Conservation (phyloP, 2,888 invertebrate species). For the Actias luna region DNA sequence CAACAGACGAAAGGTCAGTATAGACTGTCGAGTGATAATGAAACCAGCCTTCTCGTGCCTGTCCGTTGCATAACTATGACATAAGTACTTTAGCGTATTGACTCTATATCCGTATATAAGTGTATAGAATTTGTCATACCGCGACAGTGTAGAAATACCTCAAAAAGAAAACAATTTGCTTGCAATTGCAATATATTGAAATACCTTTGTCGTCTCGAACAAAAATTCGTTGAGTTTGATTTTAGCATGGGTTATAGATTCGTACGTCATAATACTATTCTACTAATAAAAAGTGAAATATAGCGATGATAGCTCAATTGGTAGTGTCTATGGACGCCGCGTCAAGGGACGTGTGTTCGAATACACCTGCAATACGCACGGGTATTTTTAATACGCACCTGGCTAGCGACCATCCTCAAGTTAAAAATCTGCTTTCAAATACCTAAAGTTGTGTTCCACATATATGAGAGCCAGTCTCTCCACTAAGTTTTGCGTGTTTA, state of each 20-base stretch:
- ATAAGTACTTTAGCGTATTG: conserved; percentile 9
- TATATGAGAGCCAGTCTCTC: too few relatives aligned
- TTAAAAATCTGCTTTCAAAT: too few relatives aligned
- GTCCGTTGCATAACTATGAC: conserved; percentile 16
- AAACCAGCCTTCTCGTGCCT: conserved; percentile 12
- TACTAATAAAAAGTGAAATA: background rate
- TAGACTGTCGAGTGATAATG: conserved; percentile 15
- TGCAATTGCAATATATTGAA: background rate
- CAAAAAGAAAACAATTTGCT: background rate
- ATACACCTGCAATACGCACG: too few relatives aligned
- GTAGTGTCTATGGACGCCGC: too few relatives aligned
- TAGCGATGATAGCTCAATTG: too few relatives aligned
- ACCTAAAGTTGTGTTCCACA: too few relatives aligned
- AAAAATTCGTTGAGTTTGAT: background rate
- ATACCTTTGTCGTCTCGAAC: too few relatives aligned
- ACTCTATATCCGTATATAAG: conserved; percentile 6
- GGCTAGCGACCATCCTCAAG: too few relatives aligned
- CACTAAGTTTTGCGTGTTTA: too few relatives aligned
- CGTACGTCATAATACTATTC: background rate
- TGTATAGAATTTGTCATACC: conserved; percentile 5
- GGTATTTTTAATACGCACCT: too few relatives aligned
- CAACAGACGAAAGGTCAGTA: conserved; percentile 7
- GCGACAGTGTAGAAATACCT: background rate
- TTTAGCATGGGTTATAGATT: background rate
- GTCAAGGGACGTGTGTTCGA: too few relatives aligned